Evolutionary conservation across 2,113 vertebrate species (phyloP).

Genomic region (Narcine bancroftii): DNA sequence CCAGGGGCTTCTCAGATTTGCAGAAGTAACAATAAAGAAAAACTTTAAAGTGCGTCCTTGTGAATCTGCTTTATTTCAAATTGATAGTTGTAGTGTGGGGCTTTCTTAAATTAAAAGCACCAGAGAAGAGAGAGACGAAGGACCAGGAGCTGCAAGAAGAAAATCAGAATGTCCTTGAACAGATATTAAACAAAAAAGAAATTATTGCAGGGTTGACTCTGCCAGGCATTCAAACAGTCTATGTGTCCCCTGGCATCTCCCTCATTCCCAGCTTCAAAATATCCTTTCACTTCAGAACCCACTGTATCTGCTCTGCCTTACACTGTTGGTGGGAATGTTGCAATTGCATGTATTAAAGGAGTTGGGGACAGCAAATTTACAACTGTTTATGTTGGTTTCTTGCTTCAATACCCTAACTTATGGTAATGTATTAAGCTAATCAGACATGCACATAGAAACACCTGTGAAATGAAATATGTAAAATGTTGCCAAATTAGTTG

Average conservation of each 20-base stretch:
- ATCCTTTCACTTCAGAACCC: not conserved
- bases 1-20: too few species aligned
- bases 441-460: not conserved
- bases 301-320: not conserved
- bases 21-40: not conserved
- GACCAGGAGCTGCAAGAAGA: not conserved
- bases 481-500: slow-evolving; percentile 4
- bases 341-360: not conserved
- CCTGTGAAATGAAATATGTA: slow-evolving; percentile 8
- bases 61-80: not conserved
- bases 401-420: not conserved
- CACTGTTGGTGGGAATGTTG: slow-evolving; percentile 18
- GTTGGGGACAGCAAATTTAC: not conserved
- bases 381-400: not conserved
- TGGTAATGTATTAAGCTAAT: not conserved
- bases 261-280: not conserved
- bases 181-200: not conserved
- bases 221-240: not conserved
- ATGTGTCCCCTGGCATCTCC: not conserved
- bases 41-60: not conserved
- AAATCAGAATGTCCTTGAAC: not conserved
- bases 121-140: not conserved
- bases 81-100: not conserved
- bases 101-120: not conserved
- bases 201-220: not conserved